Conservation (phyloP, 2,888 invertebrate species). For the Oligia strigilis region DNA sequence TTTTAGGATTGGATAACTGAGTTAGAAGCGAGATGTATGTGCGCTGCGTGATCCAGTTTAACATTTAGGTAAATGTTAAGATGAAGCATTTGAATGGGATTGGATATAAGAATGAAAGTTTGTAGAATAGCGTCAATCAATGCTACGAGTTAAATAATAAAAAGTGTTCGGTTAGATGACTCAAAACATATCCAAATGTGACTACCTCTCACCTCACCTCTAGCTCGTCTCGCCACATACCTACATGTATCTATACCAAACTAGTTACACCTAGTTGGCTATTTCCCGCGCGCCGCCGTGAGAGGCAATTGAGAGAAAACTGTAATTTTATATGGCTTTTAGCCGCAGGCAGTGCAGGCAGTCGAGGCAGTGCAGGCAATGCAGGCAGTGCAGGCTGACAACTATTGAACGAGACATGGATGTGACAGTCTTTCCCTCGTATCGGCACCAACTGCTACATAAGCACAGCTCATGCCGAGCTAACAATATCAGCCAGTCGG, state of each 20-base stretch:
- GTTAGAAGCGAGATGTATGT: constrained; percentile 61
- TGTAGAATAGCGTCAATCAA: not conserved
- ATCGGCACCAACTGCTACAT: not conserved
- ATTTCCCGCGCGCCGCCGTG: not conserved
- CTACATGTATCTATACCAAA: not conserved
- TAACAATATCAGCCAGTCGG: not conserved
- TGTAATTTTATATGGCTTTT: constrained; percentile 24
- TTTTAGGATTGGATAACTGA: constrained; percentile 78
- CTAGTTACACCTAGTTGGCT: constrained; percentile 1
- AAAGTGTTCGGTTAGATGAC: not conserved
- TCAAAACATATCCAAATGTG: not conserved
- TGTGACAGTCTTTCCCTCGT: not conserved
- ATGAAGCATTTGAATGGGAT: constrained; percentile 13
- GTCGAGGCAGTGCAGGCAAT: no score
- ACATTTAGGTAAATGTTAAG: constrained; percentile 18
- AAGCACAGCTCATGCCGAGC: not conserved
- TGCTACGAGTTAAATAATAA: not conserved
- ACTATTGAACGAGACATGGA: not conserved
- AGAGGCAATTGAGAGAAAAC: constrained; percentile 18
- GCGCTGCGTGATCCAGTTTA: constrained; percentile 14
- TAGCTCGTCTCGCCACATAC: not conserved
- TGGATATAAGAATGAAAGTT: not conserved
- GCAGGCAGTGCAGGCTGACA: constrained; percentile 7
- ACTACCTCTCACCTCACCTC: not conserved
- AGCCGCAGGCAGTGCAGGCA: constrained; percentile 1